Evolutionary conservation across 2,113 vertebrate species (phyloP).

Genomic region (Poeciliopsis prolifica): DNA sequence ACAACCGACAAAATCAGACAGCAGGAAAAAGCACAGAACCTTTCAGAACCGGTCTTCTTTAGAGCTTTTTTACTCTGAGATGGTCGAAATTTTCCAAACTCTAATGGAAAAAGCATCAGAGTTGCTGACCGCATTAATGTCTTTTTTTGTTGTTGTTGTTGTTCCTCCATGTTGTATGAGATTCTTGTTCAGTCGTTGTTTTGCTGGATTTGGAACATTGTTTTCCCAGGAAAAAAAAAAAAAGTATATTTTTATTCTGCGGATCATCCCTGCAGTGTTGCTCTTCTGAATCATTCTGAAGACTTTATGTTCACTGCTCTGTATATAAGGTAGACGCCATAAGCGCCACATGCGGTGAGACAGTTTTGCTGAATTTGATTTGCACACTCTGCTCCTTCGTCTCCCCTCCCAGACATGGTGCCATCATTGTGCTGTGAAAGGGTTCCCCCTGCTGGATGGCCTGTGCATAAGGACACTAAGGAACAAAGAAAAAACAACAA

Average conservation of each 20-base stretch:
- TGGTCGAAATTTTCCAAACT: conserved; percentile 31
- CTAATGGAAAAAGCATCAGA: conserved; percentile 25
- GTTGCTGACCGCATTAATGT: conserved; percentile 27
- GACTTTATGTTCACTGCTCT: conserved; percentile 41
- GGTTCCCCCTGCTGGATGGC: conserved; percentile 67
- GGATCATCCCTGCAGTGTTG: conserved; percentile 4
- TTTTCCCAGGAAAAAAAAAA: background rate
- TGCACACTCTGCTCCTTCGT: conserved; percentile 45
- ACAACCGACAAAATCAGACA: conserved; percentile 44
- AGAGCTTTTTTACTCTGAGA: background rate
- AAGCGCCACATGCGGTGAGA: conserved; percentile 36
- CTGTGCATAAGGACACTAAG: conserved; percentile 26
- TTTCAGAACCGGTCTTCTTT: conserved; percentile 20
- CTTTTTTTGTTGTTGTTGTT: conserved; percentile 10
- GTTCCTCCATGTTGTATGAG: background rate
- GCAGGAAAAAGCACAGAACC: conserved; percentile 41
- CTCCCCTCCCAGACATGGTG: conserved; percentile 5
- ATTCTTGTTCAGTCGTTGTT: background rate
- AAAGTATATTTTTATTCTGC: background rate
- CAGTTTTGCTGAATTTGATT: conserved; percentile 71
- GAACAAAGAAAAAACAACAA: background rate
- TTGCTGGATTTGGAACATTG: background rate
- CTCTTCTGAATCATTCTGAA: conserved; percentile 30
- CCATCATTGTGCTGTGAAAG: conserved; percentile 54
- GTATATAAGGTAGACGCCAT: conserved; percentile 38